A percentile compares a stretch with the other conserved stretches of the same genome.
These are phyloP conservation scores for Drosophila suboccidentalis DNA, from an alignment of 2,888 invertebrate genomes.

Conservation along the genomic window DNA sequence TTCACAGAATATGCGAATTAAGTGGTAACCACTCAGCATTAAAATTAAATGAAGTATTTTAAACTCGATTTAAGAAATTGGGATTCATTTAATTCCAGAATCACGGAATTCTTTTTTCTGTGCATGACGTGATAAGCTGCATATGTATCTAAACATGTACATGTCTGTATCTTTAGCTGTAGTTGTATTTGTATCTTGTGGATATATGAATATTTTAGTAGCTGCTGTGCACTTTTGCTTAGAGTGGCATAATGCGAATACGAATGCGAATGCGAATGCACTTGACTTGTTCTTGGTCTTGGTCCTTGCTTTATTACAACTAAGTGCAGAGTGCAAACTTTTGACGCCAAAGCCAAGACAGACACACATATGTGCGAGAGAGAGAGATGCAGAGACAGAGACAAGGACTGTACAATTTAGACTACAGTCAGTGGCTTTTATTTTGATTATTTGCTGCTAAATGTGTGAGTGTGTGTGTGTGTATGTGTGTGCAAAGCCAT, in stretches of 20 bases:
- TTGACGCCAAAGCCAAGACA: conserved; percentile 43
- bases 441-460: conserved; percentile 65
- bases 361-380: conserved; percentile 5
- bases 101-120: no score
- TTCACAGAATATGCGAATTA: no score
- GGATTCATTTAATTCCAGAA: no score
- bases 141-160: conserved; percentile 22
- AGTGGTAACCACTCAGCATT: no score
- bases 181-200: neutral
- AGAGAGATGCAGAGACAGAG: neutral
- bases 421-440: conserved; percentile 55
- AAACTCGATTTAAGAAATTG: no score
- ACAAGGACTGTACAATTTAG: conserved; percentile 20
- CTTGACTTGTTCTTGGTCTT: conserved; percentile 55
- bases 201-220: conserved; percentile 54
- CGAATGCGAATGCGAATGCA: conserved; percentile 63
- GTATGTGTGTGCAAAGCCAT: conserved; percentile 45
- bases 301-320: conserved; percentile 62
- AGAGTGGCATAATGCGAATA: conserved; percentile 58
- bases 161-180: conserved; percentile 22
- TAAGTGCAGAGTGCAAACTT: conserved; percentile 77
- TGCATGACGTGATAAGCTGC: conserved; percentile 48
- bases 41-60: no score
- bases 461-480: conserved; percentile 20
- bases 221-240: conserved; percentile 67